Conservation (phyloP, 2,888 invertebrate genomes). For the Scelioninae gen. 1 region DNA sequence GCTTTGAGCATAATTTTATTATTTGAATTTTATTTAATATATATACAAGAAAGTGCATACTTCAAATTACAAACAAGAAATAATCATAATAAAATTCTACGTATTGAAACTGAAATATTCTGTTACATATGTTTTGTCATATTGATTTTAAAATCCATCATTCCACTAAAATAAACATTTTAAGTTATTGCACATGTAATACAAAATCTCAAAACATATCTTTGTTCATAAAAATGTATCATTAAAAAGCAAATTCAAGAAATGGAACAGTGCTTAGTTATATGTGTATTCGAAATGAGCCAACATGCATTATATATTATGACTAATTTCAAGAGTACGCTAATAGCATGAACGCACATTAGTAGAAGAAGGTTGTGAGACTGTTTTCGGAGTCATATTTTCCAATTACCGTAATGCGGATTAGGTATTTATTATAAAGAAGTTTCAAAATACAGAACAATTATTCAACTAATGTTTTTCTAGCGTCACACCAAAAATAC, state of each 20-base stretch:
- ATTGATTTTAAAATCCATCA: no score
- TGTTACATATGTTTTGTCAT: no score
- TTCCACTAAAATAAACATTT: no score
- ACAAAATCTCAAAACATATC: no score
- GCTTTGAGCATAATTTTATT: no score
- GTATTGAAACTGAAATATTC: no score
- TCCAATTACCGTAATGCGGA: slow-evolving; percentile 80
- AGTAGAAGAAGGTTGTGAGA: slow-evolving; percentile 20
- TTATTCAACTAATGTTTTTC: slow-evolving; percentile 19
- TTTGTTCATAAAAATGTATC: neutral
- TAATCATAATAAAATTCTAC: no score
- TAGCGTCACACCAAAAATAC: neutral
- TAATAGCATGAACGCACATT: slow-evolving; percentile 26
- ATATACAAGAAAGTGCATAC: no score
- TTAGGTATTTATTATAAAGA: slow-evolving; percentile 68
- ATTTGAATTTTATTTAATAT: no score
- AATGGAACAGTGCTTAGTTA: neutral
- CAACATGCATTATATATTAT: slow-evolving; percentile 26
- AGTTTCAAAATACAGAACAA: slow-evolving; percentile 24
- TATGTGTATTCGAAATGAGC: neutral
- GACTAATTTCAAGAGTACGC: slow-evolving; percentile 47
- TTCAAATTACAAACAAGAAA: no score
- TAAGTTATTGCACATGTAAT: no score
- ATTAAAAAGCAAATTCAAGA: neutral
- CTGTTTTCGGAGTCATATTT: slow-evolving; percentile 75